Conservation (phyloP, 2,797 vertebrate species). For the Cottoperca gobio region DNA sequence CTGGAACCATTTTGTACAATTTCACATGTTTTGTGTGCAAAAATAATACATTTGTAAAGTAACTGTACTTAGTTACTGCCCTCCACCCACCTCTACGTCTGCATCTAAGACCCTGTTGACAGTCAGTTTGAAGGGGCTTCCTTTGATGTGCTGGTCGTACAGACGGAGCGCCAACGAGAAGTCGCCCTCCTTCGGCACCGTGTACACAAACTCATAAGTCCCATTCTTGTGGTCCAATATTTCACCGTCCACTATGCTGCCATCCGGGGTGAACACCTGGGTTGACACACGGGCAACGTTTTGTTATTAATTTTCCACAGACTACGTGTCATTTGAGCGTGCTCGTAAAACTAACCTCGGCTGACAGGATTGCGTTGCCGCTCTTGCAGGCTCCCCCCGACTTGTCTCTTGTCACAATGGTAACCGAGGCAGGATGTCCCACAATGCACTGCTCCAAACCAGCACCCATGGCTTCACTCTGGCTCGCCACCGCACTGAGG, state of each 20-base stretch:
- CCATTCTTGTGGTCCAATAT: conserved; percentile 98
- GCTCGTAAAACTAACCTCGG: conserved; percentile 78
- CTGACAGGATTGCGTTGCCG: conserved; percentile 94
- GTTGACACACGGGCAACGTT: accelerated
- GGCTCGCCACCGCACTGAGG: conserved; percentile 93
- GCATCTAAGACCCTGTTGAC: conserved; percentile 88
- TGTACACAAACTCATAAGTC: conserved; percentile 96
- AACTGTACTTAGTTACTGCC: too few relatives aligned
- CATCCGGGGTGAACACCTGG: conserved; percentile 93
- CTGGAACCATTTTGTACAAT: too few relatives aligned
- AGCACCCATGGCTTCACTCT: conserved; percentile 94
- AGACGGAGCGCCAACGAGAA: conserved; percentile 94
- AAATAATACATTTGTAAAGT: too few relatives aligned
- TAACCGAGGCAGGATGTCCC: conserved; percentile 93
- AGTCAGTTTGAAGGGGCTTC: conserved; percentile 95
- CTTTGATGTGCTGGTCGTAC: conserved; percentile 98
- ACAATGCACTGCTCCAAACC: conserved; percentile 95
- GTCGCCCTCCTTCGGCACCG: conserved; percentile 94
- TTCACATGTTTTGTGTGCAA: too few relatives aligned
- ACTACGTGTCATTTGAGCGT: not conserved
- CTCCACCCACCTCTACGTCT: conserved; percentile 62
- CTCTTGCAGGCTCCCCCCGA: conserved; percentile 95
- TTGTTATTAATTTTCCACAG: not conserved
- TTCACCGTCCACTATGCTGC: conserved; percentile 94
- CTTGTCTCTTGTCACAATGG: conserved; percentile 97